Evolutionary conservation across 1,140 invertebrate species (phyloP).

Genomic region (Neotoxoptera formosana): DNA sequence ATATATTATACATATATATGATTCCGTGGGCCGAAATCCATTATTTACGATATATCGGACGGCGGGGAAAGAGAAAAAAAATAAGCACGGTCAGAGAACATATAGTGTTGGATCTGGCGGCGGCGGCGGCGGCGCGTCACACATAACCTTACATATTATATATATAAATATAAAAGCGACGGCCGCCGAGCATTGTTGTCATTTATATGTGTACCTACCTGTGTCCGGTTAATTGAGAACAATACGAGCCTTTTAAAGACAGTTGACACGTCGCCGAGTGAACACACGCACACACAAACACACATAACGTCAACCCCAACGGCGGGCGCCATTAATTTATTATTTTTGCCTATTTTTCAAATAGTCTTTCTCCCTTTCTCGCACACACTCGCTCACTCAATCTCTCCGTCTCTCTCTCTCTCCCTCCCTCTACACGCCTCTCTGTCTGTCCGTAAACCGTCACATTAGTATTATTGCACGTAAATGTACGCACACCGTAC

Average conservation of each 20-base stretch:
- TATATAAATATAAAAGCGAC: not conserved
- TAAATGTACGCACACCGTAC: not conserved
- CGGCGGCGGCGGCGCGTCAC: not conserved
- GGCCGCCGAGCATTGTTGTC: constrained; percentile 7
- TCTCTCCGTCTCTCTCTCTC: too few relatives aligned
- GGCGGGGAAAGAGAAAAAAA: not conserved
- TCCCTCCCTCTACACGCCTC: not conserved
- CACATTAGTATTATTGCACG: not conserved
- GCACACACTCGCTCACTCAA: too few relatives aligned
- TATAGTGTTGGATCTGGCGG: not conserved
- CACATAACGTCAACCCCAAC: constrained; percentile 6
- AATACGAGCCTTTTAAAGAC: constrained; percentile 32
- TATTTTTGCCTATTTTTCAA: constrained; percentile 18
- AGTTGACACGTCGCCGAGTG: not conserved
- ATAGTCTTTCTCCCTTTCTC: not conserved
- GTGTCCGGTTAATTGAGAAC: constrained; percentile 50
- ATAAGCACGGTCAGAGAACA: not conserved
- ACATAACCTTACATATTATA: not conserved
- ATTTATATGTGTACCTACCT: constrained; percentile 17
- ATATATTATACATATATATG: not conserved
- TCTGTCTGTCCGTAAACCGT: not conserved
- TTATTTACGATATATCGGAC: constrained; percentile 37
- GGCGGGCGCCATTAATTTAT: constrained; percentile 47
- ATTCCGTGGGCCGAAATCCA: constrained; percentile 4
- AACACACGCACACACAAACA: too few relatives aligned